Evolutionary conservation across 1,140 invertebrate species (phyloP), one percentile per base, ranked within the genome.

Genomic region (Contarinia nasturtii): DNA sequence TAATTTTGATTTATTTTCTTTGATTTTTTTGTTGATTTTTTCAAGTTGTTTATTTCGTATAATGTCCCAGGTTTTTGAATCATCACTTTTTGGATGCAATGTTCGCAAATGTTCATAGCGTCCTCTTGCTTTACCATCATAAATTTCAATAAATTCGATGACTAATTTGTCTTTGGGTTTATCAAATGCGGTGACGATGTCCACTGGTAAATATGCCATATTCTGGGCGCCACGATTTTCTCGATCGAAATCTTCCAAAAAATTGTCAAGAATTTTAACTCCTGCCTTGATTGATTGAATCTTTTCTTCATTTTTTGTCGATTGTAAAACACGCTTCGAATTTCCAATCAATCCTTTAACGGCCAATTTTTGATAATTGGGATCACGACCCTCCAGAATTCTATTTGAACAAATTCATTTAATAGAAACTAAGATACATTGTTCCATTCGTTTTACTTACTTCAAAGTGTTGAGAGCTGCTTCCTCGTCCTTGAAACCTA

Each of bases 31-130:
- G 50, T 74, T 64, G 7, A 77, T 51, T 18, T 66, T 65, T 45
- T 70, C 68, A 0, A 79, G 55, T 19, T 69, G 66, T 4, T 58
- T 56, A 53, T 79, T 78, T 46, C 76, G 60, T 0, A 76, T 64
- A 49, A 79, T 75, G 58, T 79, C 76, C 76, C 76, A 79, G 43
- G 58, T 59, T 1, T 72, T 72, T 18, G 63, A 63, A 18, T 70
- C 67, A 38, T 65, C 64, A 14, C 67, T 68, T 21, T 61, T 64
- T 47, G 70, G 70, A 7, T 60, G 53, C 33, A 76, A 68, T 0
- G 74, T 77, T 7, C 76, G 65, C 38, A 79, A 60, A 33, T 74
- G 70, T 54, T 78, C 77, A 54, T 77, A 77, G 47, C 77, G 74
- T 5, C 75, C 75, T 27, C 68, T 69, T 7, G 72, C 75, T 33